phyloP scores from a whole-genome alignment of 1,140 invertebrate species.

The Drosophila pseudoananassae region DNA sequence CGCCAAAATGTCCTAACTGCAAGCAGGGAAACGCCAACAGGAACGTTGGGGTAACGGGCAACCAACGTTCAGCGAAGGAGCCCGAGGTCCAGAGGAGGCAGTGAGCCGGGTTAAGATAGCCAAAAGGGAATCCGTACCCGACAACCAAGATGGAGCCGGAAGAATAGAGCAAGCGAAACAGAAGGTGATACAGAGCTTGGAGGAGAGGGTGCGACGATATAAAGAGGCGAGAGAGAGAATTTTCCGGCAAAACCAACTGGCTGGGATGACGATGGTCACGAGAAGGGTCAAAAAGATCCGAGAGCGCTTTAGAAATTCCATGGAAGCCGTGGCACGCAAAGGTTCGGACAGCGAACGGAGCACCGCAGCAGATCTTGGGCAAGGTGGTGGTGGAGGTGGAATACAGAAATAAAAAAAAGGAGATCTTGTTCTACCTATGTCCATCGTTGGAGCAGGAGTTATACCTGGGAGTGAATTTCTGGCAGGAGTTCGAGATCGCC shows the following conservation, averaged over 20 bases:
- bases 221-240: not conserved
- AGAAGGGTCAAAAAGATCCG: not conserved
- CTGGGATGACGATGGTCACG: not conserved
- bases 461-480: not conserved
- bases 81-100: not conserved
- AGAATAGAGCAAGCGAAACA: too few relatives aligned
- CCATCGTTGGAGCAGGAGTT: not conserved
- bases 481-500: too few relatives aligned
- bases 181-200: too few relatives aligned
- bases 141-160: too few relatives aligned
- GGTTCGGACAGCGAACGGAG: not conserved
- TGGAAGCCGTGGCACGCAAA: not conserved
- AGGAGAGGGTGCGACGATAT: not conserved
- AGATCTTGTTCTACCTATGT: not conserved
- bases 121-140: too few relatives aligned
- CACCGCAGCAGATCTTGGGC: not conserved
- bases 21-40: not conserved
- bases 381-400: not conserved
- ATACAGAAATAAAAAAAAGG: not conserved
- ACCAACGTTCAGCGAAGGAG: not conserved
- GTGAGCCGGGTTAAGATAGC: not conserved
- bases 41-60: too few relatives aligned
- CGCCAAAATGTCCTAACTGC: not conserved
- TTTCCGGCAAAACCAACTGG: not conserved
- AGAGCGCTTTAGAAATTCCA: not conserved